These are phyloP conservation scores for Conopomorpha cramerella DNA, from an alignment of 1,140 invertebrate species.

Conservation along the genomic window DNA sequence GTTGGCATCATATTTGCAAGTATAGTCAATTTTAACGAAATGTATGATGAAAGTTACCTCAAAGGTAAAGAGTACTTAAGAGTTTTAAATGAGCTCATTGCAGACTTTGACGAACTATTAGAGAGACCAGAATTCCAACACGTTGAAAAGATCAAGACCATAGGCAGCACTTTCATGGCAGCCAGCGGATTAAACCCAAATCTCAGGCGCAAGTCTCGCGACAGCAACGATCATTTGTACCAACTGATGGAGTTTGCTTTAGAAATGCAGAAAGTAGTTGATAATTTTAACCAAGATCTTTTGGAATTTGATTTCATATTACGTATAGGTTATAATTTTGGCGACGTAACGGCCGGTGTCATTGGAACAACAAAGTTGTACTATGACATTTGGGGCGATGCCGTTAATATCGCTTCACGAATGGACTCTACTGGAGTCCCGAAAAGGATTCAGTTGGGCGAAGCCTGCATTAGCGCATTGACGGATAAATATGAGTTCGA, in stretches of 20 bases:
- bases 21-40: slow-evolving; percentile 94
- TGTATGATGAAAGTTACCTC: slow-evolving; percentile 94
- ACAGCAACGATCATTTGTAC: slow-evolving; percentile 79
- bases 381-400: slow-evolving; percentile 99
- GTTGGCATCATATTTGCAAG: slow-evolving; percentile 94
- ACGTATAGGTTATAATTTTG: slow-evolving; percentile 82
- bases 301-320: slow-evolving; percentile 90
- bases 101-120: slow-evolving; percentile 93
- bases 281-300: slow-evolving; percentile 86
- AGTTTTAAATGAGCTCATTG: slow-evolving; percentile 93
- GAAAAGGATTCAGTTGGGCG: slow-evolving; percentile 85
- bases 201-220: slow-evolving; percentile 63
- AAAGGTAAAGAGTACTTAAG: slow-evolving; percentile 91
- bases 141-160: slow-evolving; percentile 98
- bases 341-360: slow-evolving; percentile 93
- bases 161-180: slow-evolving; percentile 97
- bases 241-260: slow-evolving; percentile 87
- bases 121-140: slow-evolving; percentile 80
- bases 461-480: slow-evolving; percentile 71
- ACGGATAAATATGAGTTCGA: slow-evolving; percentile 77
- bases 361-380: slow-evolving; percentile 95
- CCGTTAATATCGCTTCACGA: slow-evolving; percentile 94
- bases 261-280: slow-evolving; percentile 84
- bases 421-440: slow-evolving; percentile 93
- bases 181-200: slow-evolving; percentile 90